A percentile compares a stretch with the other conserved stretches of the same genome.
These are phyloP conservation scores for Sebastes aleutianus DNA, from an alignment of 2,797 vertebrate species.

Conservation along the genomic window DNA sequence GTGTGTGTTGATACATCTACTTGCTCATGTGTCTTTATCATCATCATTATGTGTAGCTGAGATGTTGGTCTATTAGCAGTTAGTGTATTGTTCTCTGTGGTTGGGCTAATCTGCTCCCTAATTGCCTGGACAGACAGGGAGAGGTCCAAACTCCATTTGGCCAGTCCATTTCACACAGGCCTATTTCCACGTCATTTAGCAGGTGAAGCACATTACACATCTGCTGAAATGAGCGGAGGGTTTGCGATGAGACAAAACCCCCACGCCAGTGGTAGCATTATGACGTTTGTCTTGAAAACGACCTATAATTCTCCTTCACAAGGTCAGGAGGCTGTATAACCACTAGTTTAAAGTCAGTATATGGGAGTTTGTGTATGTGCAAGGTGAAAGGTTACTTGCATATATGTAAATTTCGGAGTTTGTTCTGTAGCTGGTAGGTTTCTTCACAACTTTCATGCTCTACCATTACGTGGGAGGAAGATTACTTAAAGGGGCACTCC, in stretches of 20 bases:
- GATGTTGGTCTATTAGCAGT: conserved; percentile 41
- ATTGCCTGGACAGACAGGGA: conserved; percentile 68
- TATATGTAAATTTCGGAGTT: neutral
- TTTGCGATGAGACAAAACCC: conserved; percentile 17
- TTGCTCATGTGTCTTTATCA: conserved; percentile 4
- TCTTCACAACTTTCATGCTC: neutral
- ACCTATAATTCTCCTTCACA: conserved; percentile 6
- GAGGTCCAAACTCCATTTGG: conserved; percentile 73
- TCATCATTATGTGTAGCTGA: conserved; percentile 37
- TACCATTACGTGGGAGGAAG: neutral
- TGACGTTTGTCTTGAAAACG: conserved; percentile 25
- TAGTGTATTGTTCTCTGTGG: conserved; percentile 50
- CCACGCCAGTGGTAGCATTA: neutral
- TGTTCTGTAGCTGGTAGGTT: neutral
- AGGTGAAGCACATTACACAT: conserved; percentile 76
- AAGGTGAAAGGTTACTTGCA: neutral
- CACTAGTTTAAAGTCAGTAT: neutral
- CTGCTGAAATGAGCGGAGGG: conserved; percentile 61
- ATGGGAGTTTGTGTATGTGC: neutral
- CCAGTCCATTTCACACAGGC: conserved; percentile 72
- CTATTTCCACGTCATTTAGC: conserved; percentile 75
- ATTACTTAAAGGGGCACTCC: neutral
- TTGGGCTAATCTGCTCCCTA: conserved; percentile 61
- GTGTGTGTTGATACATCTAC: neutral
- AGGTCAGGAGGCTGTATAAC: conserved; percentile 10